Percentiles rank a stretch among this genome's conserved stretches.
phyloP scores from a whole-genome alignment of 2,113 vertebrate genomes.

The Hemichromis elongatus region DNA sequence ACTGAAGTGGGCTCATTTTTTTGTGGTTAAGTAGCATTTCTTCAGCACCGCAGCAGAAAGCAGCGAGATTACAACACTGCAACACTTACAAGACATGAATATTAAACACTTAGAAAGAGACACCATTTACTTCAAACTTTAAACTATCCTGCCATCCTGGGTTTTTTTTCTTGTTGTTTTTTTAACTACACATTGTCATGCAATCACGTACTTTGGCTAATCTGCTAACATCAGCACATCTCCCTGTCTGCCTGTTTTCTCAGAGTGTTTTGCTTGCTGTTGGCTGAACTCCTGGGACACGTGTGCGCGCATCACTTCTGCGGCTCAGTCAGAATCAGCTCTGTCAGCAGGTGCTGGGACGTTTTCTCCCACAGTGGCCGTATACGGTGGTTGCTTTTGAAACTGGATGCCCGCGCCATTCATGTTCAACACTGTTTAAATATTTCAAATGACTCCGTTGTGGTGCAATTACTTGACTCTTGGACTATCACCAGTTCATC shows the following conservation, averaged over 20 bases:
- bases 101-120: background rate
- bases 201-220: background rate
- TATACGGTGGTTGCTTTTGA: conserved; percentile 55
- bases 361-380: conserved; percentile 21
- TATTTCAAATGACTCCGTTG: conserved; percentile 71
- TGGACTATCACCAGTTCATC: conserved; percentile 63
- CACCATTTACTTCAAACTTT: background rate
- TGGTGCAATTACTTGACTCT: conserved; percentile 69
- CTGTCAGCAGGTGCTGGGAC: conserved; percentile 7
- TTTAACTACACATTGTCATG: background rate
- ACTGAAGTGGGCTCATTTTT: background rate
- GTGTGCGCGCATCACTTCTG: background rate
- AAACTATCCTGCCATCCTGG: background rate
- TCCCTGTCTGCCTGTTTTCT: background rate
- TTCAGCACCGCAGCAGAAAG: background rate
- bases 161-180: background rate
- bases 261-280: background rate
- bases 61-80: background rate
- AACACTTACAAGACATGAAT: background rate
- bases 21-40: background rate
- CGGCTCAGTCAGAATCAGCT: conserved; percentile 3
- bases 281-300: conserved; percentile 1
- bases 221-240: background rate
- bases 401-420: conserved; percentile 59
- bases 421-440: conserved; percentile 68